Evolutionary conservation across 2,888 invertebrate genomes (phyloP).

Genomic region (Eulithis testata): DNA sequence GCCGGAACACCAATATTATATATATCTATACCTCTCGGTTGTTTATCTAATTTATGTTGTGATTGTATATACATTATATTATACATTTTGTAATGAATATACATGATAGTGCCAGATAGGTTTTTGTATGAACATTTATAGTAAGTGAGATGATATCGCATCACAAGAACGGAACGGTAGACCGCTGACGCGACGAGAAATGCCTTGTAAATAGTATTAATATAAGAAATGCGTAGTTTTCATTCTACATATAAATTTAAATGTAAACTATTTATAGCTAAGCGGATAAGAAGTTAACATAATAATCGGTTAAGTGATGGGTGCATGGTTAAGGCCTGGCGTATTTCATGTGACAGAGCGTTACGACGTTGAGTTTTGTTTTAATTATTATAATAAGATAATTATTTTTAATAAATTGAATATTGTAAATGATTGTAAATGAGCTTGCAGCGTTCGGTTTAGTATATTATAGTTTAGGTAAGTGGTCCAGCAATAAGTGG

Average conservation of each 20-base stretch:
- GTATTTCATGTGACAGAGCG: slow-evolving; percentile 46
- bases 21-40: slow-evolving; percentile 73
- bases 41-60: slow-evolving; percentile 83
- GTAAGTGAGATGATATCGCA: slow-evolving; percentile 43
- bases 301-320: slow-evolving; percentile 59
- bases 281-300: slow-evolving; percentile 72
- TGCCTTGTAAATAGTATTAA: slow-evolving; percentile 80
- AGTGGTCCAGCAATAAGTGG: slow-evolving; percentile 42
- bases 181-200: slow-evolving; percentile 59
- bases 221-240: slow-evolving; percentile 81
- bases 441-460: slow-evolving; percentile 80
- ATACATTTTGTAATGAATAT: slow-evolving; percentile 83
- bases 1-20: slow-evolving; percentile 67
- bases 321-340: slow-evolving; percentile 59
- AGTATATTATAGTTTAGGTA: slow-evolving; percentile 47
- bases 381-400: slow-evolving; percentile 55
- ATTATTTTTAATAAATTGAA: slow-evolving; percentile 62
- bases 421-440: slow-evolving; percentile 67
- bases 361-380: slow-evolving; percentile 40
- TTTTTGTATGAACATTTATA: slow-evolving; percentile 80
- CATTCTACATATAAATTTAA: slow-evolving; percentile 82
- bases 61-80: slow-evolving; percentile 79
- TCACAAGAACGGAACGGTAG: slow-evolving; percentile 47
- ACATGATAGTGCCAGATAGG: slow-evolving; percentile 84
- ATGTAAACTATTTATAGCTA: slow-evolving; percentile 79